Evolutionary conservation across 2,888 invertebrate species (phyloP).

Genomic region (Priocnemis perturbator): DNA sequence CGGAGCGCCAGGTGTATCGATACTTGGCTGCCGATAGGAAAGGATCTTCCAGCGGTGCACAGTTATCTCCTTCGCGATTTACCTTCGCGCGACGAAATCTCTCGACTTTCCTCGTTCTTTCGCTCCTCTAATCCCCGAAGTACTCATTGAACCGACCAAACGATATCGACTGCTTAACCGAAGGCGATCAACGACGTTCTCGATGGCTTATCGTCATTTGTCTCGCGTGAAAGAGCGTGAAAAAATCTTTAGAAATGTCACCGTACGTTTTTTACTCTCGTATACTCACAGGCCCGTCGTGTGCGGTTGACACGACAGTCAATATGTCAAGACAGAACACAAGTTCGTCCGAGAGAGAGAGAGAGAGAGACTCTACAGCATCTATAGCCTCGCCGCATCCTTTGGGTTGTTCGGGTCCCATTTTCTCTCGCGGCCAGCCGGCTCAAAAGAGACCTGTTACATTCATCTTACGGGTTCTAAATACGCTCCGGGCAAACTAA

Average conservation of each 20-base stretch:
- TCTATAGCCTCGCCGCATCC: slow-evolving; percentile 18
- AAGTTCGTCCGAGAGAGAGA: slow-evolving; percentile 22
- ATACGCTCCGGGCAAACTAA: slow-evolving; percentile 64
- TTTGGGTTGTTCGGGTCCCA: slow-evolving; percentile 48
- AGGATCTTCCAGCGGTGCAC: slow-evolving; percentile 4
- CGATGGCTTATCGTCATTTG: no score
- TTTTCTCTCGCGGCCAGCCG: slow-evolving; percentile 44
- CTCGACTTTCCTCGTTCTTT: slow-evolving; percentile 5
- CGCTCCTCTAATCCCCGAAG: neutral
- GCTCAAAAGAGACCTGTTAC: slow-evolving; percentile 67
- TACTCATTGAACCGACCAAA: no score
- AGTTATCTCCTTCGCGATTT: no score
- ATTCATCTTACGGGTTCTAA: slow-evolving; percentile 64
- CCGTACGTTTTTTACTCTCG: no score
- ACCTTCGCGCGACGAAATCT: slow-evolving; percentile 17
- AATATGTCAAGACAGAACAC: no score
- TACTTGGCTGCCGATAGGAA: slow-evolving; percentile 1
- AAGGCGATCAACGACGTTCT: no score
- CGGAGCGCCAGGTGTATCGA: slow-evolving; percentile 33
- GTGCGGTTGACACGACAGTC: no score
- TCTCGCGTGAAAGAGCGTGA: no score
- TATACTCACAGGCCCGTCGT: no score
- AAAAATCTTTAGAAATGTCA: no score
- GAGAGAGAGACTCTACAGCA: no score
- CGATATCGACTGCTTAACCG: no score